These are phyloP conservation scores for Ericerus pela DNA, from an alignment of 1,140 invertebrate species.

Conservation along the genomic window DNA sequence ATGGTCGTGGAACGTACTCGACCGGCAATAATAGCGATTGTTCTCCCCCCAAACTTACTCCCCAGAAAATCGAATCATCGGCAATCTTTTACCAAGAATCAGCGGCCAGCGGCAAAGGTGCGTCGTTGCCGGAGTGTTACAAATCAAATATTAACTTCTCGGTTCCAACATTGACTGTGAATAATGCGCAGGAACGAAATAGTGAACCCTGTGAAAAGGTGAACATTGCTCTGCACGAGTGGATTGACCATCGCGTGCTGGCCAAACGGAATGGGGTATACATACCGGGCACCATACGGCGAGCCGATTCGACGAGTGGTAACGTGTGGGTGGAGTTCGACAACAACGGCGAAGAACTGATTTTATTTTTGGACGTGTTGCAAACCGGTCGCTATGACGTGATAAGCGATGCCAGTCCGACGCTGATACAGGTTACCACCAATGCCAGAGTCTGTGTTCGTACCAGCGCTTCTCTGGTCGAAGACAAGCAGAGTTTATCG, in stretches of 20 bases:
- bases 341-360: constrained; percentile 41
- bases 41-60: no score
- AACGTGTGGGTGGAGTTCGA: constrained; percentile 62
- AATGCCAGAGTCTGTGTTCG: constrained; percentile 50
- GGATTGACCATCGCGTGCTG: constrained; percentile 76
- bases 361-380: constrained; percentile 37
- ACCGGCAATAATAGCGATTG: no score
- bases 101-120: no score
- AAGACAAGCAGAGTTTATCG: constrained; percentile 32
- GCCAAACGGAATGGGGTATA: constrained; percentile 68
- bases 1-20: no score
- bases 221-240: constrained; percentile 77
- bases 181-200: no score
- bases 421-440: constrained; percentile 47
- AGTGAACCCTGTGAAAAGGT: no score
- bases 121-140: no score
- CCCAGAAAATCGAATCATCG: no score
- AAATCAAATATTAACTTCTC: no score
- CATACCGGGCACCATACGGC: constrained; percentile 60
- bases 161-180: no score
- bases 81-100: no score
- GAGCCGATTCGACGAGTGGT: constrained; percentile 34
- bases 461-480: constrained; percentile 28
- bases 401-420: constrained; percentile 83
- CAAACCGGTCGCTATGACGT: constrained; percentile 62